Percentiles rank a stretch among this genome's conserved stretches.
phyloP scores from a whole-genome alignment of 2,888 invertebrate species.

The Ormyrus nitidulus region DNA sequence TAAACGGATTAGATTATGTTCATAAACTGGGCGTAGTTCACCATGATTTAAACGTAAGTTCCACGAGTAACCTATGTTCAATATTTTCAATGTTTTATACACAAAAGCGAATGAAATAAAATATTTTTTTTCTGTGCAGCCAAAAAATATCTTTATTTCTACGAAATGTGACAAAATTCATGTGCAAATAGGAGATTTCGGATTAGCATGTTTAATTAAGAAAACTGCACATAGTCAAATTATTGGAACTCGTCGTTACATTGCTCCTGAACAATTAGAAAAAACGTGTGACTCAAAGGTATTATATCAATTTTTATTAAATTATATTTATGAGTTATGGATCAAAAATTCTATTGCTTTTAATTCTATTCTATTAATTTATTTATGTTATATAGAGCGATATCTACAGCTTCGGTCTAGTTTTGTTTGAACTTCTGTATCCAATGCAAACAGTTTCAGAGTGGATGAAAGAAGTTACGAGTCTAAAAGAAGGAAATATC shows the following conservation, averaged over 20 bases:
- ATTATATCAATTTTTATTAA: background rate
- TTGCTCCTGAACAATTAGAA: constrained; percentile 15
- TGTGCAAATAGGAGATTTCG: constrained; percentile 29
- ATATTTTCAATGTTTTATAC: too few relatives aligned
- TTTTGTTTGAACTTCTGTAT: constrained; percentile 21
- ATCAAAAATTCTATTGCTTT: too few relatives aligned
- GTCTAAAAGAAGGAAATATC: too few relatives aligned
- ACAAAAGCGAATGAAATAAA: background rate
- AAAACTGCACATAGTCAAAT: background rate
- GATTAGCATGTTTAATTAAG: constrained; percentile 7
- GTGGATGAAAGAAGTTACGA: too few relatives aligned
- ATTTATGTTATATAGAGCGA: constrained; percentile 14
- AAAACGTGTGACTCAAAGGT: too few relatives aligned
- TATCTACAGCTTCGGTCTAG: constrained; percentile 22
- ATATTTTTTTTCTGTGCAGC: background rate
- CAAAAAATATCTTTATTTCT: constrained; percentile 24
- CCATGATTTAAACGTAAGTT: constrained; percentile 29
- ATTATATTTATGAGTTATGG: background rate
- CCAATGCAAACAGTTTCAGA: too few relatives aligned
- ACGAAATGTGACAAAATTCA: background rate
- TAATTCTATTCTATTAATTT: background rate
- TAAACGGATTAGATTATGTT: constrained; percentile 12
- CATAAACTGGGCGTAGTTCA: constrained; percentile 4
- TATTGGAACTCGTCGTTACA: background rate
- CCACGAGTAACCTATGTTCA: too few relatives aligned